Conservation (phyloP, 2,888 invertebrate genomes). For the Polydrusus tereticollis region DNA sequence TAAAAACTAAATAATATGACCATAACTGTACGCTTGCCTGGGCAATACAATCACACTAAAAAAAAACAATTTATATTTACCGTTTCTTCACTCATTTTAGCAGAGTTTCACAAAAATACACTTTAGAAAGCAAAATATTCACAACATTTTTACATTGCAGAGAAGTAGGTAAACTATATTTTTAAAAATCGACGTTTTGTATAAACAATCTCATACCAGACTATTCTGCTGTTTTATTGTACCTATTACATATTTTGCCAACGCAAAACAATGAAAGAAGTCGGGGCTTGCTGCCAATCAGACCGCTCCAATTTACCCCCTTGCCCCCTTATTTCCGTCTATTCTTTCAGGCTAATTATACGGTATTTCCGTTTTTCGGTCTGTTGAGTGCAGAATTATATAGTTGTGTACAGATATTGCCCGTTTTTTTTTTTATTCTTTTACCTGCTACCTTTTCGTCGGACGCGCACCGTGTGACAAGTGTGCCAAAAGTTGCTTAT, state of each 20-base stretch:
- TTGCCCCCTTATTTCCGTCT: slow-evolving; percentile 57
- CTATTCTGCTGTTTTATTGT: slow-evolving; percentile 3
- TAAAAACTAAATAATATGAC: background rate
- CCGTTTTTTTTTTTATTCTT: background rate
- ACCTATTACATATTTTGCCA: slow-evolving; percentile 20
- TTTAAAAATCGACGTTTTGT: background rate
- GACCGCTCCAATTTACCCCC: slow-evolving; percentile 47
- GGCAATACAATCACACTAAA: background rate
- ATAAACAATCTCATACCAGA: slow-evolving; percentile 2
- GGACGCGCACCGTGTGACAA: no score
- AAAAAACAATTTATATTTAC: background rate
- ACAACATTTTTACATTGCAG: background rate
- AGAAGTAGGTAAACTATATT: background rate
- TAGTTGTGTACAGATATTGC: slow-evolving; percentile 10
- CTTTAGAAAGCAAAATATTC: background rate
- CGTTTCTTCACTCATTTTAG: background rate
- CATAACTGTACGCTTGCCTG: background rate
- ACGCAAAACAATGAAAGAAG: slow-evolving; percentile 31
- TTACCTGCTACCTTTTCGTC: no score
- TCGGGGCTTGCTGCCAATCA: slow-evolving; percentile 24
- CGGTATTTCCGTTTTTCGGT: slow-evolving; percentile 59
- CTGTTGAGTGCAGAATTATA: slow-evolving; percentile 25
- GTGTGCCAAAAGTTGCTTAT: no score
- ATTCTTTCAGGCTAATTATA: slow-evolving; percentile 62
- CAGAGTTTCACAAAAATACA: background rate